Conservation (phyloP, 2,797 vertebrate genomes). For the Chromis chromis region DNA sequence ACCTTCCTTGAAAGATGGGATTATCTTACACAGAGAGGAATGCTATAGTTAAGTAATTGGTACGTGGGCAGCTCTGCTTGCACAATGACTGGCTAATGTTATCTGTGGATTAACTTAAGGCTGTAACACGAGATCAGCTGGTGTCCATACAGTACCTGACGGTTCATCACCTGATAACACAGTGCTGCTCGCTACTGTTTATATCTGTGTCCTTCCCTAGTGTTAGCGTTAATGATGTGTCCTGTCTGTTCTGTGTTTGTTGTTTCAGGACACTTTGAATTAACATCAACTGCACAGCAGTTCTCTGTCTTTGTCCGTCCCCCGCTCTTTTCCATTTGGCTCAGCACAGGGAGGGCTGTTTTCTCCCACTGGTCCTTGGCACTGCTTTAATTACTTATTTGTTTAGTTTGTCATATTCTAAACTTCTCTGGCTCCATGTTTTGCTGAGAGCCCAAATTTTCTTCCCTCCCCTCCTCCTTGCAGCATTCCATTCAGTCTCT, state of each 20-base stretch:
- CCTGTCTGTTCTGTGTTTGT: slow-evolving; percentile 21
- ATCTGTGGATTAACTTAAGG: slow-evolving; percentile 62
- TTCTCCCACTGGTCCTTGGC: slow-evolving; percentile 70
- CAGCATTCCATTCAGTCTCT: slow-evolving; percentile 71
- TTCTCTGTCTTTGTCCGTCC: slow-evolving; percentile 44
- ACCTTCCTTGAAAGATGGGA: slow-evolving; percentile 8
- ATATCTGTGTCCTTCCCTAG: background rate
- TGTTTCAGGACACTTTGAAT: slow-evolving; percentile 18
- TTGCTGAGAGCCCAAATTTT: slow-evolving; percentile 73
- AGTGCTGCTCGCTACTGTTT: background rate
- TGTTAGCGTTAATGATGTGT: background rate
- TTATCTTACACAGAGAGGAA: slow-evolving; percentile 42
- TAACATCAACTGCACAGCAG: slow-evolving; percentile 3
- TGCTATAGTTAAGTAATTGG: slow-evolving; percentile 44
- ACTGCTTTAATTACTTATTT: slow-evolving; percentile 81
- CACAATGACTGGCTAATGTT: slow-evolving; percentile 41
- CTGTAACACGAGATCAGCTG: slow-evolving; percentile 67
- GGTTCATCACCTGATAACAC: slow-evolving; percentile 27
- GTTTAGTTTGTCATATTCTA: slow-evolving; percentile 78
- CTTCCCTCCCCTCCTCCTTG: slow-evolving; percentile 61
- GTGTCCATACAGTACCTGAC: slow-evolving; percentile 31
- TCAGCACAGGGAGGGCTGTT: slow-evolving; percentile 63
- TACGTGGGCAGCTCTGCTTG: slow-evolving; percentile 46
- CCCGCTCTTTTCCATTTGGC: slow-evolving; percentile 57
- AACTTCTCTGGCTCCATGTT: slow-evolving; percentile 68